Base-by-base conservation (phyloP, 2,797 vertebrate species). In the Gila robusta region DNA sequence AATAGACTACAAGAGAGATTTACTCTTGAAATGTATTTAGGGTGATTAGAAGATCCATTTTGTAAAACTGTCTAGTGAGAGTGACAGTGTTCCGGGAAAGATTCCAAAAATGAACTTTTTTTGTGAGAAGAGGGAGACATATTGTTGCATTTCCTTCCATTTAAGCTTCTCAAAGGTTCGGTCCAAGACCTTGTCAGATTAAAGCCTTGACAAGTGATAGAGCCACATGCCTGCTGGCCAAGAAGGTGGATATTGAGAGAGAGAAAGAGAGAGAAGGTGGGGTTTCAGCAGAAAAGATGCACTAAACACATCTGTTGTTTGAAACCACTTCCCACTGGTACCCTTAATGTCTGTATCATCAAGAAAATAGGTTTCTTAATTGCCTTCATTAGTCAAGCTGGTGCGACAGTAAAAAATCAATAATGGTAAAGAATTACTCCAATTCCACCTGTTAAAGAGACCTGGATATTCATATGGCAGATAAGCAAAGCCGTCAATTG, bases 321-420 rank as follows among this genome's bases (percentile, higher is more conserved):
- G 87, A 81, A 87, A 83, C 80, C 76, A 74, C 88, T 88, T 91
- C 91, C 90, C 88, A 87, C 78, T 76, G 90, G 87, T 86, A 88
- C 90, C 88, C 90, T 90, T 91, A 91, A 92, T 91, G 88, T 90
- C 89, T 90, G 89, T 91, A 91, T 91, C 89, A 90, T 90, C 89
- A 90, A 87, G 89, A 91, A 90, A 91, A 89, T 88, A 89, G 86
- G 81, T 76, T 85, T 83, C 86, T 88, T 90, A 90, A 92, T 92
- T 87, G 85, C 83, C 81, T 86, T 91, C 91, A 92, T 92, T 92
- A 91, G 81, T 92, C 91, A 91, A 89, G 82, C 78, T 86, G 74
- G 86, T 82, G 87, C 73, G 90, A 91, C 88, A 87, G 87, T 86
- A 89, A 91, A 89, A 89, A 91, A 91, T 91, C 90, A 91, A 92